phyloP scores from a whole-genome alignment of 2,888 invertebrate species.

The Apantesis nais region DNA sequence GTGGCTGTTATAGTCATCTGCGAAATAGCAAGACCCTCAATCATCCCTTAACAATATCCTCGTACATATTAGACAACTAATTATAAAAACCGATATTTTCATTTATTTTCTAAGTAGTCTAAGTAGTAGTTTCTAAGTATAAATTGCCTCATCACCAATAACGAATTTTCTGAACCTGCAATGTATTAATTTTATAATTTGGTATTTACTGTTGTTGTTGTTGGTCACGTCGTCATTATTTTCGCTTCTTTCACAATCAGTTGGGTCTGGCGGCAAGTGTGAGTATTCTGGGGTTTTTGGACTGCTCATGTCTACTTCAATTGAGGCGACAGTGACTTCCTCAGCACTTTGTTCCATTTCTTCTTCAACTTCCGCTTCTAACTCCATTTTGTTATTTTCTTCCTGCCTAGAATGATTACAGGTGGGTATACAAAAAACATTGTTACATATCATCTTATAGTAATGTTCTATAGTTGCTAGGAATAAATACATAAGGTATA shows the following conservation, averaged over 20 bases:
- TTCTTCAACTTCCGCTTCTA: slow-evolving; percentile 56
- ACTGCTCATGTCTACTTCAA: slow-evolving; percentile 67
- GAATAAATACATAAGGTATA: too few species aligned
- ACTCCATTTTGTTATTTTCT: slow-evolving; percentile 54
- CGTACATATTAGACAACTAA: background rate
- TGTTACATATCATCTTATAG: too few species aligned
- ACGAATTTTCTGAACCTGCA: background rate
- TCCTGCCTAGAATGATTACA: slow-evolving; percentile 53
- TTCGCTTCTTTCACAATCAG: slow-evolving; percentile 49
- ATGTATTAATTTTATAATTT: background rate
- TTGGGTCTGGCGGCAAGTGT: slow-evolving; percentile 76
- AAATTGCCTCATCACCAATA: too few species aligned
- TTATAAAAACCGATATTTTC: background rate
- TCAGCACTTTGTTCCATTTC: slow-evolving; percentile 37
- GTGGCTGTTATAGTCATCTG: slow-evolving; percentile 36
- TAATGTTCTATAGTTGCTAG: too few species aligned
- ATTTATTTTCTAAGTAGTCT: too few species aligned
- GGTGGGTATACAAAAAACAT: too few species aligned
- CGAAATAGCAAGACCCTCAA: background rate
- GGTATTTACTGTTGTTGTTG: slow-evolving; percentile 12
- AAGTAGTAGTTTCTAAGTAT: too few species aligned
- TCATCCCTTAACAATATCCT: background rate
- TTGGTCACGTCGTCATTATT: slow-evolving; percentile 16
- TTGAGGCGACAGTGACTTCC: slow-evolving; percentile 44
- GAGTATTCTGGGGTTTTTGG: slow-evolving; percentile 75